Evolutionary conservation across 2,797 vertebrate genomes (phyloP).

Genomic region (Lacerta agilis): DNA sequence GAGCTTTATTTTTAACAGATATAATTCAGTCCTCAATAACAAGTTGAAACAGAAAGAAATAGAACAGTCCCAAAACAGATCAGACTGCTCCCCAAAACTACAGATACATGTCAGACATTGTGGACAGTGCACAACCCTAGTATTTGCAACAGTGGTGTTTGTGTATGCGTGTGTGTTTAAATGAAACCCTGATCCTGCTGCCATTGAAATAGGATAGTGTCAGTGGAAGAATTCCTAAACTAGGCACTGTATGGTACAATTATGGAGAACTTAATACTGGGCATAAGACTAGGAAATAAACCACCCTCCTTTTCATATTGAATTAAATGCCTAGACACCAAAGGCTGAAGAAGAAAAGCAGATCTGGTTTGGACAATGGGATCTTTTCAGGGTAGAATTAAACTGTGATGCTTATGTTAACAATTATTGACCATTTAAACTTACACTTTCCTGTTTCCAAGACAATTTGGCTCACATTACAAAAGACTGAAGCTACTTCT

Average conservation of each 20-base stretch:
- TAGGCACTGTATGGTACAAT: not conserved
- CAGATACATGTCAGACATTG: no score
- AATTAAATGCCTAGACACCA: not conserved
- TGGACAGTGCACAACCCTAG: no score
- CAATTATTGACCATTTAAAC: not conserved
- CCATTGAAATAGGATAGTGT: not conserved
- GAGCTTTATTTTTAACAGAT: no score
- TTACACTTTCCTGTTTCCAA: not conserved
- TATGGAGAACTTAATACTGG: not conserved
- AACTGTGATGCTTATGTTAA: not conserved
- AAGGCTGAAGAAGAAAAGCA: not conserved
- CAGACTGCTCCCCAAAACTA: no score
- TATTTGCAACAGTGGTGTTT: no score
- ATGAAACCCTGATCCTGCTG: not conserved
- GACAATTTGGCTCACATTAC: not conserved
- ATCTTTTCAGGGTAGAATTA: not conserved
- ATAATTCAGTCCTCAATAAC: no score
- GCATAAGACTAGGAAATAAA: not conserved
- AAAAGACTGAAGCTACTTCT: not conserved
- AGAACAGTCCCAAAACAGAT: no score
- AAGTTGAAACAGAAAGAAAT: no score
- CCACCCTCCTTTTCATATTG: not conserved
- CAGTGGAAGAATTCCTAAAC: not conserved
- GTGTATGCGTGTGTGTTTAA: not conserved
- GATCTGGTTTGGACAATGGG: not conserved